A percentile compares a stretch with the other conserved stretches of the same genome.
These are phyloP conservation scores for Endomychus coccineus DNA, from an alignment of 2,888 invertebrate genomes.

Conservation along the genomic window DNA sequence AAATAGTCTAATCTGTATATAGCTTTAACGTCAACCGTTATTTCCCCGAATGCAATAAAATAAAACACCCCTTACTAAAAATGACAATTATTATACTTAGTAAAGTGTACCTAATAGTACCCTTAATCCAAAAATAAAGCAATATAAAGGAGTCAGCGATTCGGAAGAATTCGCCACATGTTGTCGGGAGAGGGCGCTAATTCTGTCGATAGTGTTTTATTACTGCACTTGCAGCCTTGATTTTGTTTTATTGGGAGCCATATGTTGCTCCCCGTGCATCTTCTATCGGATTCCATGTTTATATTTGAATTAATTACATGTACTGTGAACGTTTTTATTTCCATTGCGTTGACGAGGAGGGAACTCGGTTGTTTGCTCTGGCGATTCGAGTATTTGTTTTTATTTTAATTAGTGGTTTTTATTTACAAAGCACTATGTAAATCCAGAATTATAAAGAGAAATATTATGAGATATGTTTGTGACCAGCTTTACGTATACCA, in stretches of 20 bases:
- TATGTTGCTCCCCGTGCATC: conserved; percentile 30
- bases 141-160: conserved; percentile 33
- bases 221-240: conserved; percentile 32
- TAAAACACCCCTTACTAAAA: conserved; percentile 12
- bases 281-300: conserved; percentile 29
- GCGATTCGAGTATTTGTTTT: conserved; percentile 18
- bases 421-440: conserved; percentile 11
- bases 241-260: conserved; percentile 37
- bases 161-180: conserved; percentile 41
- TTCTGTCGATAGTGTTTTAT: conserved; percentile 35
- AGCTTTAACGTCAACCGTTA: too few species aligned
- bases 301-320: conserved; percentile 29
- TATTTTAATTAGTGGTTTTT: conserved; percentile 22
- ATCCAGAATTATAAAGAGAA: conserved; percentile 10
- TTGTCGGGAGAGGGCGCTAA: conserved; percentile 32
- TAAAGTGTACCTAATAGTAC: conserved; percentile 6
- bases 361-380: conserved; percentile 5
- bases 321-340: conserved; percentile 13
- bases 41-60: too few species aligned
- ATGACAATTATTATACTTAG: conserved; percentile 12
- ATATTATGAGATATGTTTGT: too few species aligned
- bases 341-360: conserved; percentile 12
- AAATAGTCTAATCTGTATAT: too few species aligned
- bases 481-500: too few species aligned
- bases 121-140: conserved; percentile 6